These are phyloP conservation scores for Alces alces DNA, from an alignment of 2,113 vertebrate species.

Conservation along the genomic window DNA sequence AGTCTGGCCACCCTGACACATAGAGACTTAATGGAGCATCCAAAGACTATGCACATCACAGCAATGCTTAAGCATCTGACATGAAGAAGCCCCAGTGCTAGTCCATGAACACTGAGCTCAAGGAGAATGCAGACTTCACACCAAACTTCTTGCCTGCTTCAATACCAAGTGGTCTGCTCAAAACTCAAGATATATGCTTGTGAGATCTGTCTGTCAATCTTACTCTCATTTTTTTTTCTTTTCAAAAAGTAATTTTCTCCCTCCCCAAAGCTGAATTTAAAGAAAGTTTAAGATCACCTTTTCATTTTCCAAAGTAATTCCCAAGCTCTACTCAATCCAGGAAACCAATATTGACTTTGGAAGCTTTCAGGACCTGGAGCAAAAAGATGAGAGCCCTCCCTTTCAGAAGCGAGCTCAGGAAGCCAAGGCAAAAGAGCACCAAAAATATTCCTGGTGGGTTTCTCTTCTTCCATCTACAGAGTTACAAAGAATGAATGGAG, in stretches of 20 bases:
- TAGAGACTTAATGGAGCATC: conserved; percentile 57
- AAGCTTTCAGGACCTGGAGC: not conserved
- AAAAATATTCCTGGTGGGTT: not conserved
- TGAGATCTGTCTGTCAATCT: not conserved
- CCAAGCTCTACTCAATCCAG: not conserved
- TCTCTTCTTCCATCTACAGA: not conserved
- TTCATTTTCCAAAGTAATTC: conserved; percentile 41
- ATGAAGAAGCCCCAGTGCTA: conserved; percentile 16
- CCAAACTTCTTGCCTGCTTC: not conserved
- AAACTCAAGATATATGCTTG: not conserved
- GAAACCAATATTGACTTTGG: not conserved
- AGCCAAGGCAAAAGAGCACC: not conserved
- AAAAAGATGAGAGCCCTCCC: not conserved
- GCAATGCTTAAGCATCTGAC: conserved; percentile 22
- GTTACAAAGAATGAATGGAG: not conserved
- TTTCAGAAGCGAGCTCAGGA: not conserved
- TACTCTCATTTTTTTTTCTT: not conserved
- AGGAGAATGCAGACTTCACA: not conserved
- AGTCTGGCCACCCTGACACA: conserved; percentile 63
- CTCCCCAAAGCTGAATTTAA: conserved; percentile 35
- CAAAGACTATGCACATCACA: conserved; percentile 33
- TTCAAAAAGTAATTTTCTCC: conserved; percentile 3
- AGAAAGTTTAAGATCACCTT: not conserved
- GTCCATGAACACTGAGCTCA: not conserved
- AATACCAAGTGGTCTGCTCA: not conserved